A percentile compares a stretch with the other conserved stretches of the same genome.
phyloP scores from a whole-genome alignment of 2,113 vertebrate genomes.

The Sinocyclocheilus maitianheensis region DNA sequence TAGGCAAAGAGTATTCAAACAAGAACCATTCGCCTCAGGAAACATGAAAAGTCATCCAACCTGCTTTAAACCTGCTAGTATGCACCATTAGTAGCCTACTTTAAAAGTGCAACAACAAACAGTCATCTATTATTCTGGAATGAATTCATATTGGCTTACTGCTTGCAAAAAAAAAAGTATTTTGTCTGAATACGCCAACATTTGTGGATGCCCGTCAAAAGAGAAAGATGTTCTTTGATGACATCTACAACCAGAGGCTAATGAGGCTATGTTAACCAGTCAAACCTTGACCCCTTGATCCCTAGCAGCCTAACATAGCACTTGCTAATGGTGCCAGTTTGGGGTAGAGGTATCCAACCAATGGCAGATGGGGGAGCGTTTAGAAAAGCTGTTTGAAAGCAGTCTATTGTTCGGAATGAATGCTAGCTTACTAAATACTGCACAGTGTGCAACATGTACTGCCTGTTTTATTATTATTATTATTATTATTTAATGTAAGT shows the following conservation, averaged over 20 bases:
- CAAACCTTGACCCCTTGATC: conserved; percentile 27
- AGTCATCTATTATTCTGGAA: not conserved
- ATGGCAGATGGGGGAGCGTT: conserved; percentile 5
- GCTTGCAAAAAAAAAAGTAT: not conserved
- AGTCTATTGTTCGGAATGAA: not conserved
- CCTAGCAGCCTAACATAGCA: conserved; percentile 1
- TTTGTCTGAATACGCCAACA: not conserved
- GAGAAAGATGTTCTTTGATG: not conserved
- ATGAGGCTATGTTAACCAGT: conserved; percentile 10
- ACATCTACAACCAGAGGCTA: not conserved
- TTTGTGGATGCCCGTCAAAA: not conserved
- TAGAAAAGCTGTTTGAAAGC: not conserved
- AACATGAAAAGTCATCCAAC: not conserved
- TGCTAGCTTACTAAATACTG: not conserved
- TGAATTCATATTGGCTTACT: not conserved
- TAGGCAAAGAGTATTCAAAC: conserved; percentile 18
- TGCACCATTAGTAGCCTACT: not conserved
- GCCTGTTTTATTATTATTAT: too few species aligned
- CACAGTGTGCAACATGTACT: not conserved
- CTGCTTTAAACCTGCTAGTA: not conserved
- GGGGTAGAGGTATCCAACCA: not conserved
- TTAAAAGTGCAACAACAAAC: not conserved
- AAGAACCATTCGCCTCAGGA: not conserved
- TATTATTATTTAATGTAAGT: not conserved
- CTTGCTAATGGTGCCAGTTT: not conserved